Percentiles rank a stretch among this genome's conserved stretches.
Conservation (phyloP, 1,140 invertebrate genomes). For the Holcopasites calliopsidis region DNA sequence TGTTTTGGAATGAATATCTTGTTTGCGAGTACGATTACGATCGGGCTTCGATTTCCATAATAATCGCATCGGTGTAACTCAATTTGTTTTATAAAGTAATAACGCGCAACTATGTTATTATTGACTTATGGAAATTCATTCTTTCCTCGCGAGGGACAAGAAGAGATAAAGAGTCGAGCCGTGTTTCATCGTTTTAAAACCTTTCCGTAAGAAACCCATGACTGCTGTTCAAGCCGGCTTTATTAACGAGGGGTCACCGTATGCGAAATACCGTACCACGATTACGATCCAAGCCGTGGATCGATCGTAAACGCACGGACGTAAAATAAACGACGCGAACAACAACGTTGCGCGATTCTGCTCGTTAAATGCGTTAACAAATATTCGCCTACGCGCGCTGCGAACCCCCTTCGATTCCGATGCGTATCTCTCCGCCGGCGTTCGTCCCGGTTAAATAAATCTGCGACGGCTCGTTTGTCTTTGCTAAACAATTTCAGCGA, state of each 20-base stretch:
- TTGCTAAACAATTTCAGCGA: conserved; percentile 40
- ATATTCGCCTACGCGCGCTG: conserved; percentile 32
- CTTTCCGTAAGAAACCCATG: background rate
- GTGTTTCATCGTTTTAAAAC: background rate
- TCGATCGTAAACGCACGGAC: background rate
- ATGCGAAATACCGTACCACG: conserved; percentile 7
- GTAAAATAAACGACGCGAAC: background rate
- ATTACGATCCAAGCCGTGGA: background rate
- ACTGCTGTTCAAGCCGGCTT: background rate
- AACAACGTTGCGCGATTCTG: background rate
- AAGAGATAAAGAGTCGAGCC: no score
- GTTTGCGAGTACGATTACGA: background rate
- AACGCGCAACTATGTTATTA: background rate
- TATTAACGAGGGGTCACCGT: conserved; percentile 7
- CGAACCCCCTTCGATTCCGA: background rate
- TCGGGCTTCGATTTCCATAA: background rate
- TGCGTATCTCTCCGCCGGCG: conserved; percentile 6
- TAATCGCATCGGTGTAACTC: background rate
- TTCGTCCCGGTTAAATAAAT: conserved; percentile 11
- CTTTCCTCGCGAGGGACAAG: no score
- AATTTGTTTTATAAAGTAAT: background rate
- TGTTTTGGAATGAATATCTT: background rate
- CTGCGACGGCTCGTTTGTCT: conserved; percentile 29
- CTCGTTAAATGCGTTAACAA: conserved; percentile 33
- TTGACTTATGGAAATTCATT: background rate